Evolutionary conservation across 2,888 invertebrate species (phyloP), one percentile per base, ranked within the genome.

Genomic region (Netelia fuscicornis): DNA sequence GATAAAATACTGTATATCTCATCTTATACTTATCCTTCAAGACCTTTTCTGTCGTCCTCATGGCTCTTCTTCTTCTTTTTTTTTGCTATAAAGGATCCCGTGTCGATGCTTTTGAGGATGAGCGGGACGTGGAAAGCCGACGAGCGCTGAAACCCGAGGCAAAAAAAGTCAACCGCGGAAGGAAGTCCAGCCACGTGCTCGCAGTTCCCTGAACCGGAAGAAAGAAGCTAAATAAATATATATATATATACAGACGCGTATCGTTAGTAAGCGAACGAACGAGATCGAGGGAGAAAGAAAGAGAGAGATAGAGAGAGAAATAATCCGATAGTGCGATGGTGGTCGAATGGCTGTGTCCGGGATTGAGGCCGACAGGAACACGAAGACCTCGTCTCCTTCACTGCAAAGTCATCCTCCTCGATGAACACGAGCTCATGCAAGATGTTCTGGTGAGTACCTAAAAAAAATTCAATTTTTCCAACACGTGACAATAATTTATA

Each of bases 381-480:
- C 95, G 95, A 89, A 95, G 95, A 93, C 95, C 96, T 90, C 95
- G 95, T 92, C 95, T 95, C 87, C 94, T 95, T 91, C 96, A 96
- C 91, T 97, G 97, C 94, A 97, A 98, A 94, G 97, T 98, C 90
- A 96, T 98, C 91, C 96, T 98, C 89, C 96, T 98, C 90, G 98
- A 98, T 94, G 98, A 98, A 93, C 96, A 98, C 91, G 98, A 98
- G 93, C 96, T 98, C 86, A 95, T 98, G 88, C 97, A 98, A 93
- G 98, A 98, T 94, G 96, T 98, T 92, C 97, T 97, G 96, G 98
- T 98, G 94, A 95, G 95, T 93, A 85, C 10, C 48, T 65, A 72
- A 58, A n/a, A 30, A 58, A 52, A 17, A 56, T 10, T 25, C 13
- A 25, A 44, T 37, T 23, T 68, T 62, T 64, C 68, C 67, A 23